Evolutionary conservation across 2,888 invertebrate species (phyloP), one percentile per base, ranked within the genome.

Genomic region (Aspidapion aeneum): DNA sequence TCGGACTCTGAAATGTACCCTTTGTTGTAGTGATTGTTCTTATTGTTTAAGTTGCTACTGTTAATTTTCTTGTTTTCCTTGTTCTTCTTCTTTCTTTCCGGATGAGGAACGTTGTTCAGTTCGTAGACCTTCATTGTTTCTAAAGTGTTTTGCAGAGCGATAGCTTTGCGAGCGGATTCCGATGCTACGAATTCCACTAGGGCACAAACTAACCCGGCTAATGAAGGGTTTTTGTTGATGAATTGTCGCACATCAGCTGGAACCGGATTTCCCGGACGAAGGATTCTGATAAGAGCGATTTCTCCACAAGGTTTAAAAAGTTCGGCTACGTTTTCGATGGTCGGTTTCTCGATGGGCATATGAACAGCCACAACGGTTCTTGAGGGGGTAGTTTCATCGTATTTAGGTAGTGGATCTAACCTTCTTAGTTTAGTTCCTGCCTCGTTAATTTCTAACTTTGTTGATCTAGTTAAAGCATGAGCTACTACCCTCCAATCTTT

Each of bases 401-500:
- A 92, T 61, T 90, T 87, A 1, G 96, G 96, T 69, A 97, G 80
- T 0, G 96, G 89, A 18, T 93, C 92, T 52, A 90, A 82, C 60
- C 97, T 86, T 17, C 96, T 84, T 57, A 98, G 84, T 78, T 97
- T 98, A 0, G 95, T 96, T 20, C 94, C 94, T 65, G 90, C 86
- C 66, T 94, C 91, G 78, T 97, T 97, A 58, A 98, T 90, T 80
- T 95, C 92, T 69, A 97, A 83, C 72, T 90, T 90, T 18, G 85
- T 87, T 51, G 92, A 93, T 50, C 87, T 84, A 71, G 87, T 85
- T 68, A 97, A 82, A 35, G 96, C 93, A 74, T 90, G 89, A 1
- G 96, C 95, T 9, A 97, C 96, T 19, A 93, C 91, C 68, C 94
- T 86, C 93, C 96, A 97, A 78, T 97, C 96, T 77, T 94, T 93